Evolutionary conservation across 2,113 vertebrate species (phyloP).

Genomic region (Willisornis vidua): DNA sequence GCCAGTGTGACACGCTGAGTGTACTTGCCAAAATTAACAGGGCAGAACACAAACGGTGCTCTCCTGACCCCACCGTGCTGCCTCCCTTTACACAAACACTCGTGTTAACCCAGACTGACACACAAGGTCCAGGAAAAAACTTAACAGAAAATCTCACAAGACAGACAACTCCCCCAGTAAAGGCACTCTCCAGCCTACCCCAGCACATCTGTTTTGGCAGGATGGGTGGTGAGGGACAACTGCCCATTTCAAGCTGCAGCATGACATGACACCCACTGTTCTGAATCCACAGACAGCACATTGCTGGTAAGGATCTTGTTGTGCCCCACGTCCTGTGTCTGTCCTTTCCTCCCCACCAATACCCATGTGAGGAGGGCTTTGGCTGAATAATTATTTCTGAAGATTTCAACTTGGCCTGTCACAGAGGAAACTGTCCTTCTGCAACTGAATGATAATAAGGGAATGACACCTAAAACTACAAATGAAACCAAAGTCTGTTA

Average conservation of each 20-base stretch:
- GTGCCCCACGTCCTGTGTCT: background rate
- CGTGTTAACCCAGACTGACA: background rate
- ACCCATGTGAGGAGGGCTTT: background rate
- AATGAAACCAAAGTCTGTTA: background rate
- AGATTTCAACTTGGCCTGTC: background rate
- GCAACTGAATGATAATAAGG: background rate
- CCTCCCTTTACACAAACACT: background rate
- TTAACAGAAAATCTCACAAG: background rate
- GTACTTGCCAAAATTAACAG: background rate
- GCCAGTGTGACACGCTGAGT: fast-evolving
- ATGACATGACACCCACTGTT: background rate
- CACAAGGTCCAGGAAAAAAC: background rate
- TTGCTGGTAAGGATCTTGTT: background rate
- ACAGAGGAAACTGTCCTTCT: background rate
- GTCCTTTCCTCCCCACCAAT: background rate
- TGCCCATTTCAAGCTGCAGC: background rate
- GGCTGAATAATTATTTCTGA: background rate
- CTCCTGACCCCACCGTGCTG: background rate
- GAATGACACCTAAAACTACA: background rate
- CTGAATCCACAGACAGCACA: background rate
- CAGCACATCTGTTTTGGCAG: background rate
- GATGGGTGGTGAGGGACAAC: background rate
- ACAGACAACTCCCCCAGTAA: background rate
- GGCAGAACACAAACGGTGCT: background rate
- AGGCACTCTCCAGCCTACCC: background rate